Conservation (phyloP, 2,888 invertebrate species). For the Ichneumon xanthorius region DNA sequence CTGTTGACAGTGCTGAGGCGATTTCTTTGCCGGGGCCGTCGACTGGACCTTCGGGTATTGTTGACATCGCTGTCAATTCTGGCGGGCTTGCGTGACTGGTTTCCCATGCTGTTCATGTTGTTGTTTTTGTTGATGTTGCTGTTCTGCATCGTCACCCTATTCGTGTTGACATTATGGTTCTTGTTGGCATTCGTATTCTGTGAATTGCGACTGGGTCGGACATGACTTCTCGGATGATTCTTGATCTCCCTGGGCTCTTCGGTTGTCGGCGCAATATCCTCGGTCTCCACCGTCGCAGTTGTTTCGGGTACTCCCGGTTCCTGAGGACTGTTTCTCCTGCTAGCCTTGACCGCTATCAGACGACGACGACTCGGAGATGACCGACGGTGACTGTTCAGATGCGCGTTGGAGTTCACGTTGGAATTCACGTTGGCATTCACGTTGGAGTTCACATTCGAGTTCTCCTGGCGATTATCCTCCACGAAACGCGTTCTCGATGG, state of each 20-base stretch:
- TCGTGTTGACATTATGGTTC: neutral
- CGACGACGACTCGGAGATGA: neutral
- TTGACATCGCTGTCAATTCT: neutral
- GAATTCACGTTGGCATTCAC: neutral
- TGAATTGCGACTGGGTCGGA: neutral
- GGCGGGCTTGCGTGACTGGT: neutral
- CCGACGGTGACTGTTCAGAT: neutral
- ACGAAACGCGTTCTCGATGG: neutral
- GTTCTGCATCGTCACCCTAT: neutral
- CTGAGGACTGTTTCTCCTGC: neutral
- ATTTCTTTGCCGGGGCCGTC: neutral
- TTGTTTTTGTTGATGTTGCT: neutral
- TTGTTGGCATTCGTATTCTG: neutral
- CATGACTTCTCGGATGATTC: neutral
- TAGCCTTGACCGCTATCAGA: too few relatives aligned
- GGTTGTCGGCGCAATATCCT: neutral
- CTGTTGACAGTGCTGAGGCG: slow-evolving; percentile 24
- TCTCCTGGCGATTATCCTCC: neutral
- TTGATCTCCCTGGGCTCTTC: neutral
- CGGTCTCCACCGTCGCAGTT: neutral
- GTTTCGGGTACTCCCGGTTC: neutral
- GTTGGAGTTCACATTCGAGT: too few relatives aligned
- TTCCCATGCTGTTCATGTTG: neutral
- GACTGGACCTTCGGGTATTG: neutral
- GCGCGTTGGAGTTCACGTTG: neutral